Evolutionary conservation across 2,888 invertebrate genomes (phyloP).

Genomic region (Agrotis puta): DNA sequence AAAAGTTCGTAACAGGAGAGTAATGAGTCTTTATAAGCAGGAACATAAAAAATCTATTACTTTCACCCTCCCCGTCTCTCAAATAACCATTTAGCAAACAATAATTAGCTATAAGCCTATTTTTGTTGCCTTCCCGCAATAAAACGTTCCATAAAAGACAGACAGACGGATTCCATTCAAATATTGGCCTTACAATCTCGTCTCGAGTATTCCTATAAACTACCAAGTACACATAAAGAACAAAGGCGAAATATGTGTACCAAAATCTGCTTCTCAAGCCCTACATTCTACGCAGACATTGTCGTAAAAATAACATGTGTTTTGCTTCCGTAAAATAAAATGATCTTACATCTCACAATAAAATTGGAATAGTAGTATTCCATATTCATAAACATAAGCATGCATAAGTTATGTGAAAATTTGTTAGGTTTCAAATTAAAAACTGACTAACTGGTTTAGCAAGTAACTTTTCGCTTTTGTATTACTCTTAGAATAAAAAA

Average conservation of each 20-base stretch:
- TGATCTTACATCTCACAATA: slow-evolving; percentile 14
- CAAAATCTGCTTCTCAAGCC: slow-evolving; percentile 39
- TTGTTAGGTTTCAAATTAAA: slow-evolving; percentile 8
- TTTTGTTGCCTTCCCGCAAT: slow-evolving; percentile 36
- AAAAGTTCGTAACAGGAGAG: background rate
- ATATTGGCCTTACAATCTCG: slow-evolving; percentile 47
- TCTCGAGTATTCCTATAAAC: slow-evolving; percentile 28
- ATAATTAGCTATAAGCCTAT: slow-evolving; percentile 44
- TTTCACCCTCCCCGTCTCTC: background rate
- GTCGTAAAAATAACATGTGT: slow-evolving; percentile 58
- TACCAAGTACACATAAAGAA: slow-evolving; percentile 38
- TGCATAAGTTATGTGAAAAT: slow-evolving; percentile 22
- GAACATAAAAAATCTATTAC: slow-evolving; percentile 15
- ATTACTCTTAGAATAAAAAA: too few species aligned
- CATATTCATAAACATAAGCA: slow-evolving; percentile 47
- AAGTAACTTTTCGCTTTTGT: slow-evolving; percentile 1
- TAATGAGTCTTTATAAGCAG: background rate
- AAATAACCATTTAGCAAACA: slow-evolving; percentile 36
- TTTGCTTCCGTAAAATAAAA: slow-evolving; percentile 53
- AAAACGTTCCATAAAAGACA: slow-evolving; percentile 41
- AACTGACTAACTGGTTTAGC: slow-evolving; percentile 23
- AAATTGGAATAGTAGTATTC: slow-evolving; percentile 47
- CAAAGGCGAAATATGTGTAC: slow-evolving; percentile 50
- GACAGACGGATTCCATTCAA: slow-evolving; percentile 24
- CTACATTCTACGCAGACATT: slow-evolving; percentile 50